Base-by-base conservation (phyloP, 2,113 vertebrate genomes). In the Ctenomys sociabilis region DNA sequence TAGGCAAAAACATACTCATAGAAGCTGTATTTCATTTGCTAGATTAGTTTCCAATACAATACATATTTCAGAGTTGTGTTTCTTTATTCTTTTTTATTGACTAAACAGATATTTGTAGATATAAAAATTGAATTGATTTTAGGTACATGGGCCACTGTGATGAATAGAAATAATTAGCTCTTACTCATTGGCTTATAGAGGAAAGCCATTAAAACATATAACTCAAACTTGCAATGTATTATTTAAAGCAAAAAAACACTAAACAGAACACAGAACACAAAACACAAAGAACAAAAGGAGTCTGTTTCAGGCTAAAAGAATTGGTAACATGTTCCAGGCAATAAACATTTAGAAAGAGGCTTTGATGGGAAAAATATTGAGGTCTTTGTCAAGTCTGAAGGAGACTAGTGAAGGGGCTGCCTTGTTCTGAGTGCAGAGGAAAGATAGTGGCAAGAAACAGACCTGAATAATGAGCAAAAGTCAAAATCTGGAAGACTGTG, bases 61-160 rank as follows among this genome's bases (percentile, higher is more conserved):
- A 72, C 3, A 32, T 12, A 45, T 75, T 73, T 28, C 24, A n/a
- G 63, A 45, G 35, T n/a, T 92, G 8, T 57, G 49, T 24, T 91
- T 89, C 49, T 83, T 73, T 11, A 63, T 85, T 92, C 37, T 72
- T 82, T 70, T 88, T 72, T 86, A 66, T 66, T 88, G 8, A 73
- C 45, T 91, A 19, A 73, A 49, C 52, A 81, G 32, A 14, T 57
- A 22, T 85, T 7, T 85, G 28, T 37, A 40, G 7, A 19, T 59
- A 37, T 35, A 40, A 11, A 63, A 93, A 66, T 78, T 35, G 85
- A 75, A 49, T 30, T 49, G 59, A 3, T 57, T 7, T 22, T 72
- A 49, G 35, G 37, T 83, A 19, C 19, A 73, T 40, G 16, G 11
- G 17, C 57, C 16, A 35, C 10, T n/a, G 3, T 17, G 49, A 73